Conservation (phyloP, 2,797 vertebrate species). For the Zalophus californianus region DNA sequence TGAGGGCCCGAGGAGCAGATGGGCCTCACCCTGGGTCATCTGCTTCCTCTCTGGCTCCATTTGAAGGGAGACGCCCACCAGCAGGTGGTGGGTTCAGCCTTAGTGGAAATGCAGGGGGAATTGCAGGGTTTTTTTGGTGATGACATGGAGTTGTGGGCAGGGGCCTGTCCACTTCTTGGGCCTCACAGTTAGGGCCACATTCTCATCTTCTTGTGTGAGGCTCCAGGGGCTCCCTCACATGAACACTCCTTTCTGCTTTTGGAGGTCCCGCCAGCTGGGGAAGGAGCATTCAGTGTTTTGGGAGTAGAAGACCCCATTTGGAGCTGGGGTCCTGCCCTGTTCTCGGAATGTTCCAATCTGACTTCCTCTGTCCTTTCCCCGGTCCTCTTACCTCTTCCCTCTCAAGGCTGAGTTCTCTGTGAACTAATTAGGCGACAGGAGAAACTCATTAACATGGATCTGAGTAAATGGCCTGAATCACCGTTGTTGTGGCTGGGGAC, state of each 20-base stretch:
- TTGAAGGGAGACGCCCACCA: conserved; percentile 52
- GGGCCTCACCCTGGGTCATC: conserved; percentile 71
- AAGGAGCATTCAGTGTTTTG: neutral
- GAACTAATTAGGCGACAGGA: conserved; percentile 81
- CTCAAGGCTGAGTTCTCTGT: conserved; percentile 61
- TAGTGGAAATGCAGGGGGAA: neutral
- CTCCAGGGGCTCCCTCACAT: too few relatives aligned
- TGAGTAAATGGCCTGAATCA: conserved; percentile 79
- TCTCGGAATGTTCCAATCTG: neutral
- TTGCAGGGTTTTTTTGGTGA: neutral
- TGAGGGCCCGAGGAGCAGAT: conserved; percentile 61
- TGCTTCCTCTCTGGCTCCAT: conserved; percentile 34
- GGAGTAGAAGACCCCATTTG: neutral
- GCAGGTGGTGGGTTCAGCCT: conserved; percentile 67
- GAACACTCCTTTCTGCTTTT: neutral
- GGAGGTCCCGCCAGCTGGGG: neutral
- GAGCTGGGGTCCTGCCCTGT: neutral
- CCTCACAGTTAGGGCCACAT: neutral
- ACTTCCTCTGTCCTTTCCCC: conserved; percentile 37
- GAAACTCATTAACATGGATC: conserved; percentile 78
- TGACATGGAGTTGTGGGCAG: neutral
- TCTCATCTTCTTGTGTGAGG: neutral
- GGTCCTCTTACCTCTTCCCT: neutral
- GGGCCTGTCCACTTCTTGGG: neutral
- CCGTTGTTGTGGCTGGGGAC: conserved; percentile 48